A percentile compares a stretch with the other conserved stretches of the same genome.
Conservation (phyloP, 2,797 vertebrate species). For the Hypotaenidia philippensis region DNA sequence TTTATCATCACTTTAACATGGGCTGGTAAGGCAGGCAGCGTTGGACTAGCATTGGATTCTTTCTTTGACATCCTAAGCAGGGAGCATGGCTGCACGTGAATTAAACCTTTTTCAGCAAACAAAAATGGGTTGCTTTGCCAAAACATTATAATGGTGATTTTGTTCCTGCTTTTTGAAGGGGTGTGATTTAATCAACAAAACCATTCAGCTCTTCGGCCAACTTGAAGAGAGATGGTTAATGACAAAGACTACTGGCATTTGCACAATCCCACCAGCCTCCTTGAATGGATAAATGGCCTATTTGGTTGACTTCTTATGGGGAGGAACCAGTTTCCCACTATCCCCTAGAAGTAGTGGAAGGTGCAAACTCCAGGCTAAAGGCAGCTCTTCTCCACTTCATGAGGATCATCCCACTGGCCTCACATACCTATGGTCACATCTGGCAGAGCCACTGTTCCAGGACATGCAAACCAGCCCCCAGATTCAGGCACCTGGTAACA, state of each 20-base stretch:
- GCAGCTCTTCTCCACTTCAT: not conserved
- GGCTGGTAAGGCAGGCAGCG: not conserved
- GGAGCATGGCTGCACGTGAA: not conserved
- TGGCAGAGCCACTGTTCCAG: not conserved
- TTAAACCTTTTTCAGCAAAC: not conserved
- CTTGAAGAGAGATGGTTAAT: not conserved
- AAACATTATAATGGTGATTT: not conserved
- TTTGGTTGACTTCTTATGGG: not conserved
- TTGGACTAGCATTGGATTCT: not conserved
- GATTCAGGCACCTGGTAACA: rapidly evolving
- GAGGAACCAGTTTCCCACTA: not conserved
- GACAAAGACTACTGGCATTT: not conserved
- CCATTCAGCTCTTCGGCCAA: not conserved
- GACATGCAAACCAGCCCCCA: not conserved
- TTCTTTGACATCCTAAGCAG: not conserved
- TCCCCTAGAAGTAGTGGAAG: not conserved
- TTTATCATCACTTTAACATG: not conserved
- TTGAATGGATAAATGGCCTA: not conserved
- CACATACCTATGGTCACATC: not conserved
- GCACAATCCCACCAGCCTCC: not conserved
- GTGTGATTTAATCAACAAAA: not conserved
- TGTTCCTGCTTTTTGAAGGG: not conserved
- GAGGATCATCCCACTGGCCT: not conserved
- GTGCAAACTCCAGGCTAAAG: not conserved
- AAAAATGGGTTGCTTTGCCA: not conserved